phyloP scores from a whole-genome alignment of 2,797 vertebrate species.

The Xerus rutilus region DNA sequence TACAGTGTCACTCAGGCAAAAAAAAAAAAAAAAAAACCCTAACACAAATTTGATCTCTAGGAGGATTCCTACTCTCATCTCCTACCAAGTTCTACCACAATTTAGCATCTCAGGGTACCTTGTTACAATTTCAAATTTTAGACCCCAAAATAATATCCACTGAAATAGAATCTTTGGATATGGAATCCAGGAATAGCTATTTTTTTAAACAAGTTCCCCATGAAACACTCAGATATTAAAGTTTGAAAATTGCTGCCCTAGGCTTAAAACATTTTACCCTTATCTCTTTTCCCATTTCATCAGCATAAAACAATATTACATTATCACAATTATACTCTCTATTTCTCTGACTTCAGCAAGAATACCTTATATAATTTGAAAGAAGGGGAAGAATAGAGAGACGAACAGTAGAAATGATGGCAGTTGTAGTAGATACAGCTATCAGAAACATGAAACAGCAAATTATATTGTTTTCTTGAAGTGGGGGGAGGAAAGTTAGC shows the following conservation, averaged over 20 bases:
- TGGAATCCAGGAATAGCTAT: background rate
- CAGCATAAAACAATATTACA: background rate
- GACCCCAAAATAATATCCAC: background rate
- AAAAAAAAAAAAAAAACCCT: background rate
- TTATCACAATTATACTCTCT: background rate
- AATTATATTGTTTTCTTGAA: background rate
- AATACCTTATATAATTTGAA: background rate
- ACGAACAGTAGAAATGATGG: background rate
- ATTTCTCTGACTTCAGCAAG: background rate
- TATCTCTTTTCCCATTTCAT: slow-evolving; percentile 29
- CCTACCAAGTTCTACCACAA: background rate
- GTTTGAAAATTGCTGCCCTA: background rate
- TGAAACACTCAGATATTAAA: background rate
- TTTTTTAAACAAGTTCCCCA: background rate
- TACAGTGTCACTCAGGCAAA: background rate
- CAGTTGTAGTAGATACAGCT: background rate
- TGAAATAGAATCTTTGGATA: background rate
- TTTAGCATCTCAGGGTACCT: background rate
- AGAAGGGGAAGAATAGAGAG: background rate
- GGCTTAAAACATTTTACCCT: background rate
- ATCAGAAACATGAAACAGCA: background rate
- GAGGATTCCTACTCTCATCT: background rate
- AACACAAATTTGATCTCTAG: background rate
- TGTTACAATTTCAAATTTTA: background rate
- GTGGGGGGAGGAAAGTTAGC: background rate